These are phyloP conservation scores for Anolis sagrei DNA, from an alignment of 2,113 vertebrate genomes.

Conservation along the genomic window DNA sequence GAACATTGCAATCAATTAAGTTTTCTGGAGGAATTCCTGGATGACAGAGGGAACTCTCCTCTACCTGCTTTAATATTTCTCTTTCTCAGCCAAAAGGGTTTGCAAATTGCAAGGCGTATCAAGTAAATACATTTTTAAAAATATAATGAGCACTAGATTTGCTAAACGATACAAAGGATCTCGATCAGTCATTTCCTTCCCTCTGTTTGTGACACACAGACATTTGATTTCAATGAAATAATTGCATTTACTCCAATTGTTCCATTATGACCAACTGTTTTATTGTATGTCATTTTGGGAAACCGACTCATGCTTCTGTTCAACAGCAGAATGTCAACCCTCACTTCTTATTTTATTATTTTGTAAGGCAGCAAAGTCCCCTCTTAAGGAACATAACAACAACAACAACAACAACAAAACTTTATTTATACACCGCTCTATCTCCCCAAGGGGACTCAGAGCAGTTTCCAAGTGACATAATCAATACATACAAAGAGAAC, in stretches of 20 bases:
- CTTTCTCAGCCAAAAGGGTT: constrained; percentile 60
- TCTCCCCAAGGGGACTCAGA: no score
- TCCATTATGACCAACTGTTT: not conserved
- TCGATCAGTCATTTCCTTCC: constrained; percentile 44
- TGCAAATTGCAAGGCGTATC: constrained; percentile 60
- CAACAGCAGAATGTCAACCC: constrained; percentile 61
- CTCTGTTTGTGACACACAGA: constrained; percentile 26
- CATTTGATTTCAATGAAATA: constrained; percentile 48
- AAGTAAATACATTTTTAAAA: constrained; percentile 64
- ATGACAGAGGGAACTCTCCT: constrained; percentile 48
- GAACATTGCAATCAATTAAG: not conserved
- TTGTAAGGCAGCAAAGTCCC: constrained; percentile 56
- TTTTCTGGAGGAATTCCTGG: constrained; percentile 7
- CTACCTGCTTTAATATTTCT: constrained; percentile 43
- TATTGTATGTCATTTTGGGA: constrained; percentile 55
- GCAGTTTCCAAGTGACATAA: no score
- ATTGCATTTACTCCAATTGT: not conserved
- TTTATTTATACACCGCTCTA: no score
- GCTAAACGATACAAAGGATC: not conserved
- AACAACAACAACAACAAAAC: no score
- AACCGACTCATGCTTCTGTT: constrained; percentile 49
- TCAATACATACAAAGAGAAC: no score
- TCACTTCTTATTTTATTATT: constrained; percentile 25
- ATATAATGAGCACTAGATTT: constrained; percentile 61
- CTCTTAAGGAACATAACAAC: constrained; percentile 66